phyloP scores from a whole-genome alignment of 2,797 vertebrate genomes.

The Bradypodion pumilum region DNA sequence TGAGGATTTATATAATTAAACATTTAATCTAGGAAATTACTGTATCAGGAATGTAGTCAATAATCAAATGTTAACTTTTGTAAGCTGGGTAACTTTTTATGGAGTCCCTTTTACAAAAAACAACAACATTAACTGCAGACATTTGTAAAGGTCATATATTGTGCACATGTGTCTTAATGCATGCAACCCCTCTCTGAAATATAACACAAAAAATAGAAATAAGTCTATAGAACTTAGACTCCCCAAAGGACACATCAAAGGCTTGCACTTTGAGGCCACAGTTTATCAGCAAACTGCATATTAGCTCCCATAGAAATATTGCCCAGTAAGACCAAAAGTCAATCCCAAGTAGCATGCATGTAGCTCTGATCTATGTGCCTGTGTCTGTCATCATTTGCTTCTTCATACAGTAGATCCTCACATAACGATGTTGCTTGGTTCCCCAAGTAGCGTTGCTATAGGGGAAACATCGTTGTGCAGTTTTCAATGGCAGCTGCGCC shows the following conservation, averaged over 20 bases:
- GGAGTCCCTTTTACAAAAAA: not conserved
- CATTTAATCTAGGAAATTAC: not conserved
- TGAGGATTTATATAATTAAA: not conserved
- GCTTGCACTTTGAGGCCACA: not conserved
- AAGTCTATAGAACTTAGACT: not conserved
- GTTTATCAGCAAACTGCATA: slow-evolving; percentile 5
- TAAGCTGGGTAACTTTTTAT: not conserved
- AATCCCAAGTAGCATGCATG: not conserved
- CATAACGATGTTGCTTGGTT: no score
- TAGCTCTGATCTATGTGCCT: not conserved
- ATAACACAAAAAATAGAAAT: slow-evolving; percentile 14
- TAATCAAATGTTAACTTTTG: not conserved
- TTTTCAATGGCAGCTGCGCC: no score
- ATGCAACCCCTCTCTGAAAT: not conserved
- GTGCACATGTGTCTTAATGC: not conserved
- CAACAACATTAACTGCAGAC: not conserved
- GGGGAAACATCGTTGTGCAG: no score
- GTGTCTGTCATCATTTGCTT: not conserved
- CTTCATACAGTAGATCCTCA: no score
- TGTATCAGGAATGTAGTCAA: not conserved
- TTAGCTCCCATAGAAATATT: not conserved
- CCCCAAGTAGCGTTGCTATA: no score
- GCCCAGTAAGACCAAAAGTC: slow-evolving; percentile 5
- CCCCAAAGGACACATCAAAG: not conserved
- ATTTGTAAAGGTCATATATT: not conserved